Evolutionary conservation across 2,888 invertebrate species (phyloP), one percentile per base, ranked within the genome.

Genomic region (Lagria hirta): DNA sequence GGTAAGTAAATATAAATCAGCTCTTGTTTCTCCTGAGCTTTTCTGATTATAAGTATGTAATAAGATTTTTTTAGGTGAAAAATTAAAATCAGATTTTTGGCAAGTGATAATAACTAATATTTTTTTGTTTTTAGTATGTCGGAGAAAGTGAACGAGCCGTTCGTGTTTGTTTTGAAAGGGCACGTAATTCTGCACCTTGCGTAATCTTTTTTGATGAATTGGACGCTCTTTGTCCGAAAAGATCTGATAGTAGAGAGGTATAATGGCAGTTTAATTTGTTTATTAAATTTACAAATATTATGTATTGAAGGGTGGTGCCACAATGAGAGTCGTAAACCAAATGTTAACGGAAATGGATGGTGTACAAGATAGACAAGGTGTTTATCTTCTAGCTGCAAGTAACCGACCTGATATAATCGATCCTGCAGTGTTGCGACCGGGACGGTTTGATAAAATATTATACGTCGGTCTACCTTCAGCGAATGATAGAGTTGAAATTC

Each of bases 131-230:
- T 16, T 57, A 86, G 90, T 99, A 98, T 72, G 95, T 99, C 10
- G 99, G 99, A 44, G 98, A 99, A 74, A 97, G 96, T 72, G 99
- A 99, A 72, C 80, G 91, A 57, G 96, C 96, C 0, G 95, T 99
- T 1, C 78, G 99, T n/a, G 88, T 91, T 13, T 93, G 94, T 62
- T 99, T 99, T 68, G 86, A 91, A 66, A 79, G 97, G 51, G 99
- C 98, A 0, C 76, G 90, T 26, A 95, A 95, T 71, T 96, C 96
- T 0, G 84, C 93, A 0, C 99, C 99, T 0, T 99, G 98, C 68
- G 95, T 99, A 2, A 96, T 99, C 69, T 98, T 98, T 74, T 99
- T 99, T 66, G 99, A 99, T 67, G 99, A 99, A 73, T 80, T 99
- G 51, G 99, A 99, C 71, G 90, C 98, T 0, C 71, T 99, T 16